Evolutionary conservation across 2,888 invertebrate genomes (phyloP).

Genomic region (Podotricha telesiphe): DNA sequence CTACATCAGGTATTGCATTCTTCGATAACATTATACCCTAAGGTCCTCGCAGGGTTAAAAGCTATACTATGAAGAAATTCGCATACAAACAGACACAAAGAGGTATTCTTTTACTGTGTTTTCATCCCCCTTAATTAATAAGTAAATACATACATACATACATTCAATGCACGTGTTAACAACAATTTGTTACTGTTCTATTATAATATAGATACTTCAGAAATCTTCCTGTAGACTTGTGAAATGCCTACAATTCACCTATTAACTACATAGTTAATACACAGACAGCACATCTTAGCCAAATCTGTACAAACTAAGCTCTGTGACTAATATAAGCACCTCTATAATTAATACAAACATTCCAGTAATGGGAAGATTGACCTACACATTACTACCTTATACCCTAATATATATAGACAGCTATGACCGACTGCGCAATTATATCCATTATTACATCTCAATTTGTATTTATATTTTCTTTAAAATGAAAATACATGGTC

Average conservation of each 20-base stretch:
- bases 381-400: too few species aligned
- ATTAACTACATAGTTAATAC: neutral
- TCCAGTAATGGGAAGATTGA: conserved; percentile 4
- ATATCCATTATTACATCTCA: too few species aligned
- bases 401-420: neutral
- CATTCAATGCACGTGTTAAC: too few species aligned
- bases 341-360: conserved; percentile 18
- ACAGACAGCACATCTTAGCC: neutral
- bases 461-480: neutral
- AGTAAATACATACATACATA: too few species aligned
- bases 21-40: too few species aligned
- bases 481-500: neutral
- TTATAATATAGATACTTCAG: neutral
- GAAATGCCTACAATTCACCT: neutral
- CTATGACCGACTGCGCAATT: neutral
- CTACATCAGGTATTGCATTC: too few species aligned
- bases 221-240: neutral
- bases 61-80: too few species aligned
- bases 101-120: too few species aligned
- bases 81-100: too few species aligned
- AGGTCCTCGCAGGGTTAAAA: too few species aligned
- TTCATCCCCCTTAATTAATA: too few species aligned
- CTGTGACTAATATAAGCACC: neutral
- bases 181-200: too few species aligned
- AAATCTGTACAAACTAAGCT: conserved; percentile 1